Base-by-base conservation (phyloP, 23 tunicate genomes). In the Corella eumyota region DNA sequence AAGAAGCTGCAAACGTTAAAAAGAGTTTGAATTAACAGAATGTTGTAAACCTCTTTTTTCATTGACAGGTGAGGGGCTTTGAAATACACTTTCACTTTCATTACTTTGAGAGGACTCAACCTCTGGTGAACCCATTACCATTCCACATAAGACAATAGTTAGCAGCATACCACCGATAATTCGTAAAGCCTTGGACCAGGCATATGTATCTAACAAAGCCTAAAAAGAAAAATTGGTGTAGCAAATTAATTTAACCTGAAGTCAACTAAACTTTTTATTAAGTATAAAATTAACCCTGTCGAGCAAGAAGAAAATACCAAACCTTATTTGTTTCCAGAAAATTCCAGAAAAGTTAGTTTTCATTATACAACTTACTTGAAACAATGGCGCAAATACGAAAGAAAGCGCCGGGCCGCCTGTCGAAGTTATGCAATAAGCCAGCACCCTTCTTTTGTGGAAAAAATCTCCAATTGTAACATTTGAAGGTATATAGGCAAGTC, bases 301-400 rank as follows among this genome's bases (percentile, higher is more conserved):
- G 15, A 40, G 48, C 48, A n/a, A n/a, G n/a, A n/a, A n/a, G n/a
- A n/a, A n/a, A n/a, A n/a, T n/a, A n/a, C n/a, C n/a, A n/a, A n/a
- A n/a, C n/a, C n/a, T n/a, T n/a, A n/a, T n/a, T n/a, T n/a, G n/a
- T n/a, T n/a, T n/a, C n/a, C n/a, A n/a, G n/a, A n/a, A n/a, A n/a
- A n/a, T n/a, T n/a, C n/a, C n/a, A n/a, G n/a, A n/a, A n/a, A n/a
- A n/a, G n/a, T n/a, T n/a, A n/a, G n/a, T n/a, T n/a, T n/a, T n/a
- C n/a, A n/a, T n/a, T 20, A 45, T 19, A 20, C n/a, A 19, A 21
- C 13, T 40, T 45, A 70, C 76, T 58, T 70, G 65, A 59, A 70
- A 70, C 48, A 70, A 27, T 6, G 76, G 76, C 2, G 76, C 76
- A 15, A 70, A 58, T 40, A 60, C 66, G 30, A 70, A 70, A 28